phyloP scores from a whole-genome alignment of 2,113 vertebrate genomes.

The Lophochroa leadbeateri region DNA sequence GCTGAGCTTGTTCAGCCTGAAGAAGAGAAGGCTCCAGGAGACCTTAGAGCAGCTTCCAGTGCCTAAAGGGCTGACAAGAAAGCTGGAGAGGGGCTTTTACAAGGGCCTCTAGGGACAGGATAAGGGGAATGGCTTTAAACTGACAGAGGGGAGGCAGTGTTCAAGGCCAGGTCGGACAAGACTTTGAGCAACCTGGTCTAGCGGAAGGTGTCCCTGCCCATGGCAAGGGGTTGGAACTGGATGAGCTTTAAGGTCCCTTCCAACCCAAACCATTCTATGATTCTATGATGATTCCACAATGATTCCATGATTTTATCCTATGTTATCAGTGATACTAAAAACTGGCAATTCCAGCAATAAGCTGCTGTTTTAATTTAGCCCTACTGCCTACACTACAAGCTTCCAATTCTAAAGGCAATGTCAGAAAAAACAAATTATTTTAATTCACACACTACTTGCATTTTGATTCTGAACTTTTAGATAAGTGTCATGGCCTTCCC shows the following conservation, averaged over 20 bases:
- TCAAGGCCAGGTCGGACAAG: background rate
- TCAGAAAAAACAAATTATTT: background rate
- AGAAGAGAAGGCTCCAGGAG: background rate
- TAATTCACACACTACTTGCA: background rate
- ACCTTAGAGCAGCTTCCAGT: background rate
- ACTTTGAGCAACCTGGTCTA: background rate
- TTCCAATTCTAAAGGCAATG: background rate
- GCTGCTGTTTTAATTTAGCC: background rate
- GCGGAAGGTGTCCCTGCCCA: background rate
- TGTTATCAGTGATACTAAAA: background rate
- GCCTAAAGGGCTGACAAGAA: background rate
- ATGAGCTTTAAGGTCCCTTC: background rate
- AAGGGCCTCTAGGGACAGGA: background rate
- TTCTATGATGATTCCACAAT: background rate
- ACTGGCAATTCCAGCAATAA: background rate
- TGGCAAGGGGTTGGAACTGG: background rate
- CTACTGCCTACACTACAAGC: fast-evolving
- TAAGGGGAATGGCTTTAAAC: background rate
- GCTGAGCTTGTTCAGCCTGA: background rate
- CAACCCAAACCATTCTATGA: background rate
- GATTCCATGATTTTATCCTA: background rate
- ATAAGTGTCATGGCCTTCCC: background rate
- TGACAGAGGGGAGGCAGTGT: background rate
- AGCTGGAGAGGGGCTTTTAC: background rate
- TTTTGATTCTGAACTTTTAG: background rate